Conservation (phyloP, 2,888 invertebrate species). For the Meteorus cinctellus region DNA sequence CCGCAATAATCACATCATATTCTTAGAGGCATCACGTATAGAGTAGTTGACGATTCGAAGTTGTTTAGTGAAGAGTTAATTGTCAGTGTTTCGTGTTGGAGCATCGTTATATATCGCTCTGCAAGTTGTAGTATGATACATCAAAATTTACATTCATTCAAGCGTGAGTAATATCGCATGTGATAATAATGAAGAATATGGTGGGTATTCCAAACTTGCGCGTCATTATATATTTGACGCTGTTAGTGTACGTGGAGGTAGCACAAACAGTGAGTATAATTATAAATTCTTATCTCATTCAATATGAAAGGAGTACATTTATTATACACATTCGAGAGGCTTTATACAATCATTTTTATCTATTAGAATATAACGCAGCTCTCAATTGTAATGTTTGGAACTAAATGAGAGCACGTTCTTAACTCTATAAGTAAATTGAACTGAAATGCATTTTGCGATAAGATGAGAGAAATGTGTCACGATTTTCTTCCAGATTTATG, state of each 20-base stretch:
- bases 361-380: not conserved
- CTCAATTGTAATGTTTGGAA: not conserved
- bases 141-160: not conserved
- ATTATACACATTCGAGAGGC: not conserved
- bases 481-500: constrained; percentile 53
- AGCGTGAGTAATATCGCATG: not conserved
- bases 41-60: not conserved
- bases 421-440: constrained; percentile 17
- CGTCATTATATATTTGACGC: constrained; percentile 30
- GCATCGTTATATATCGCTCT: not conserved
- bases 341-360: not conserved
- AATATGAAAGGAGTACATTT: not conserved
- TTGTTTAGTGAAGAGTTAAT: not conserved
- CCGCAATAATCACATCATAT: not conserved
- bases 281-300: not conserved
- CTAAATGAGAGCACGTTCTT: constrained; percentile 24
- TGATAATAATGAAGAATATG: not conserved
- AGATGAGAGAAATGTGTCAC: constrained; percentile 19
- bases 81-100: not conserved
- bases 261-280: constrained; percentile 52
- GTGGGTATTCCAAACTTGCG: constrained; percentile 7
- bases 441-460: constrained; percentile 14
- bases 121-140: not conserved
- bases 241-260: constrained; percentile 35
- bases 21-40: not conserved